Evolutionary conservation across 2,797 vertebrate species (phyloP), one percentile per base, ranked within the genome.

Genomic region (Vespertilio murinus): DNA sequence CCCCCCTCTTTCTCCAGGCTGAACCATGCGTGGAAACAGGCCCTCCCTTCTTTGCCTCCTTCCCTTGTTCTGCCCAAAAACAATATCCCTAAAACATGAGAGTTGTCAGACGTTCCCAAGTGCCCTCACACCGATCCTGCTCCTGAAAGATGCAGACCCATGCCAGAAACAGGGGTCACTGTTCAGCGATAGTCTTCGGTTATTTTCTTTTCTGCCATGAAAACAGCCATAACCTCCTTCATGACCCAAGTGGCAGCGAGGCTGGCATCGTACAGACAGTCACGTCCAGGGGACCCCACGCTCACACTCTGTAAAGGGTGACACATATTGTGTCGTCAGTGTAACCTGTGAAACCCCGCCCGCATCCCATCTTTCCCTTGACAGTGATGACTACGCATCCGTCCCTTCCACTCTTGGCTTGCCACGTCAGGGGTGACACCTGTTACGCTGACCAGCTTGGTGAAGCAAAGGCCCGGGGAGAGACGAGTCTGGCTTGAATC

Each of bases 361-460:
- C 84, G 71, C 64, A 88, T 40, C 25, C 7, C 18, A 54, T 82
- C n/a, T 64, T 75, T 90, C 67, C 42, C 28, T 47, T 71, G 12
- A 69, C 35, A 54, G 1, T 25, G 22, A 59, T 54, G 47, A 90
- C 59, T 42, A 20, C 69, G 9, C 54, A 71, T 5, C 70, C 64
- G 47, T 78, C 87, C 47, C 42, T 80, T 83, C 59, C 65, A 25
- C 40, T 90, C 75, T 91, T 89, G 91, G 64, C 84, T 94, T 88
- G 65, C 83, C 70, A 52, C 42, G 70, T 84, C 61, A 80, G 74
- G 80, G 49, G 71, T 92, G n/a, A 70, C 38, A 6, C 52, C 11
- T 80, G 30, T 96, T 73, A 56, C 4, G 18, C 65, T 90, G 88
- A 86, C 35, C 91, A 95, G 82, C 91, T 96, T 65, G 89, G 70